Evolutionary conservation across 1,140 invertebrate genomes (phyloP).

Genomic region (Trachymyrmex septentrionalis): DNA sequence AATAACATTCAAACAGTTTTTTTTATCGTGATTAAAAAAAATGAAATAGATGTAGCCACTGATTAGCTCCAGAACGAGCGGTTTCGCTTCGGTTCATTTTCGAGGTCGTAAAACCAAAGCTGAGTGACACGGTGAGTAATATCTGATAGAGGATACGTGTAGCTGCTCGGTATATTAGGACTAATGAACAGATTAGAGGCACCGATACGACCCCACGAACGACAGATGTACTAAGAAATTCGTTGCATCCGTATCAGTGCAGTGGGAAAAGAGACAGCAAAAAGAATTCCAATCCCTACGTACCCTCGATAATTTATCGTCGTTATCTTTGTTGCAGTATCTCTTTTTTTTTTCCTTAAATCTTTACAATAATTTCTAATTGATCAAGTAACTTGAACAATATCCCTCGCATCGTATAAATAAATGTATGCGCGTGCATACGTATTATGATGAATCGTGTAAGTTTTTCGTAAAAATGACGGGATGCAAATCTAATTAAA

Average conservation of each 20-base stretch:
- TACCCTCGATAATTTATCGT: not conserved
- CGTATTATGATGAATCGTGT: not conserved
- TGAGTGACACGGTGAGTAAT: constrained; percentile 76
- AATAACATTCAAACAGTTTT: not conserved
- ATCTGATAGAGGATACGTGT: constrained; percentile 76
- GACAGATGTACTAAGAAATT: constrained; percentile 24
- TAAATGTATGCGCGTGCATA: not conserved
- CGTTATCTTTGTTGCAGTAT: too few species aligned
- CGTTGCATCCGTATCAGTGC: not conserved
- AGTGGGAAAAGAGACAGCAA: not conserved
- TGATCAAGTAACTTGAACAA: not conserved
- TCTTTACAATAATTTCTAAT: not conserved
- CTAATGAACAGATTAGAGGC: constrained; percentile 83
- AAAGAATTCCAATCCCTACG: constrained; percentile 4
- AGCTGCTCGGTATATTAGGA: constrained; percentile 81
- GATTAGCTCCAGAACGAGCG: constrained; percentile 16
- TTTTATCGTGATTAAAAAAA: not conserved
- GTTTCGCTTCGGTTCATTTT: too few species aligned
- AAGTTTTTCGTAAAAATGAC: constrained; percentile 11
- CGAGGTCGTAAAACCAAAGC: constrained; percentile 72
- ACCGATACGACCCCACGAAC: constrained; percentile 72
- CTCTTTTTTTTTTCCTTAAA: not conserved
- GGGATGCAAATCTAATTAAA: constrained; percentile 49
- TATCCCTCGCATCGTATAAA: not conserved
- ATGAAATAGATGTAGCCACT: not conserved